These are phyloP conservation scores for Xenus cinereus DNA, from an alignment of 2,113 vertebrate species.

Conservation along the genomic window DNA sequence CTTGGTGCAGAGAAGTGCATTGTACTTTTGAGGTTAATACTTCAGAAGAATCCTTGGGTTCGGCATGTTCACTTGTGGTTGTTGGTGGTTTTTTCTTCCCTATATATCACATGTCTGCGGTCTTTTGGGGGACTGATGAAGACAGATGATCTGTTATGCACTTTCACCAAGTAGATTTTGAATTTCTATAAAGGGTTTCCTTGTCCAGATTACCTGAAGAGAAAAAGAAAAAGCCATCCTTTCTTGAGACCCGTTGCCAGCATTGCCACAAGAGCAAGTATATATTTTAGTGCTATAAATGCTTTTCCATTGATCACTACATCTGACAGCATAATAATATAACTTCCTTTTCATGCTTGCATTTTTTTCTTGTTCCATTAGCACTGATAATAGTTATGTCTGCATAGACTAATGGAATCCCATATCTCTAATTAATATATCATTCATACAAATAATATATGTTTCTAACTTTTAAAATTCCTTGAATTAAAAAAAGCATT, in stretches of 20 bases:
- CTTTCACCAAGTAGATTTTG: not conserved
- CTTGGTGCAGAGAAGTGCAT: not conserved
- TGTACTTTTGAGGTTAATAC: not conserved
- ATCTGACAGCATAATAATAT: not conserved
- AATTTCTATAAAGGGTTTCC: not conserved
- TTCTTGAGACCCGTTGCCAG: not conserved
- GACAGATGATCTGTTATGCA: not conserved
- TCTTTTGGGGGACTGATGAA: not conserved
- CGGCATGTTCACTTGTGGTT: not conserved
- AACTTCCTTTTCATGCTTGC: not conserved
- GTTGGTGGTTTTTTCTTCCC: not conserved
- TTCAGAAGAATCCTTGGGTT: not conserved
- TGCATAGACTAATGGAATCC: not conserved
- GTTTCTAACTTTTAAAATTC: not conserved
- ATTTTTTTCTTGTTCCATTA: not conserved
- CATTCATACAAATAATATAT: not conserved
- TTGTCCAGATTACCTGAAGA: not conserved
- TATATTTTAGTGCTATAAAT: not conserved
- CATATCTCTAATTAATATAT: not conserved
- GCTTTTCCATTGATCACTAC: not conserved
- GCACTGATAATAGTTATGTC: not conserved
- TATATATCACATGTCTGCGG: not conserved
- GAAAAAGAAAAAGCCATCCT: not conserved
- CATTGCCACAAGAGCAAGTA: not conserved
- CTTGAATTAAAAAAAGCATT: not conserved